Evolutionary conservation across 2,888 invertebrate species (phyloP), one percentile per base, ranked within the genome.

Genomic region (Eupithecia insigniata): DNA sequence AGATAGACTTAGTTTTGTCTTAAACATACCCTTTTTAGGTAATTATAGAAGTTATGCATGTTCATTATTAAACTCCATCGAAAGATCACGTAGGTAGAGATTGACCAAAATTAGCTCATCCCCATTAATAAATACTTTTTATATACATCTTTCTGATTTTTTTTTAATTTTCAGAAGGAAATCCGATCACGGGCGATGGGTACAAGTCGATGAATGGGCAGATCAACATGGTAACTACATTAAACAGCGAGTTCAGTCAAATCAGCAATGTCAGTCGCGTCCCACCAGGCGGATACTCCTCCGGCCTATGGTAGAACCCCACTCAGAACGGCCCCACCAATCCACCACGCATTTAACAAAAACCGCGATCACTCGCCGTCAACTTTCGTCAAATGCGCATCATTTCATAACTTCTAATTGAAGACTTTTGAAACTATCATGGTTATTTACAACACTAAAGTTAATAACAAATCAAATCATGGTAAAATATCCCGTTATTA

Each of bases 211-310:
- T 94, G 90, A 94, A 94, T 87, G 95, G 95, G 82, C 95, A 95
- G 85, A 95, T 93, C 87, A 94, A 95, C 89, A 92, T 89, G 80
- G 91, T 92, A 82, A 93, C 93, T 79, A 92, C 92, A 78, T 86
- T 92, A 76, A 90, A 90, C 83, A 92, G 93, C 78, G 87, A 39
- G 4, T 26, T 87, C 85, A 92, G 87, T 85, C 89, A 89, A 77
- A 84, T 90, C 78, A 89, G 90, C 80, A 85, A 88, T 76, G 95
- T 95, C 84, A 92, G 89, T 85, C 96, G 96, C 87, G 95, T 96
- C 79, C 96, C 96, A 67, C 96, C 96, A 68, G 96, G 96, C 82
- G 96, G 96, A 67, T 96, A 91, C 87, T 96, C 96, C 78, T 96
- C 96, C 79, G 96, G 96, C 79, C 95, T 96, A 79, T 96, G 96